Base-by-base conservation (phyloP, 2,888 invertebrate species). In the Frankliniella intonsa region DNA sequence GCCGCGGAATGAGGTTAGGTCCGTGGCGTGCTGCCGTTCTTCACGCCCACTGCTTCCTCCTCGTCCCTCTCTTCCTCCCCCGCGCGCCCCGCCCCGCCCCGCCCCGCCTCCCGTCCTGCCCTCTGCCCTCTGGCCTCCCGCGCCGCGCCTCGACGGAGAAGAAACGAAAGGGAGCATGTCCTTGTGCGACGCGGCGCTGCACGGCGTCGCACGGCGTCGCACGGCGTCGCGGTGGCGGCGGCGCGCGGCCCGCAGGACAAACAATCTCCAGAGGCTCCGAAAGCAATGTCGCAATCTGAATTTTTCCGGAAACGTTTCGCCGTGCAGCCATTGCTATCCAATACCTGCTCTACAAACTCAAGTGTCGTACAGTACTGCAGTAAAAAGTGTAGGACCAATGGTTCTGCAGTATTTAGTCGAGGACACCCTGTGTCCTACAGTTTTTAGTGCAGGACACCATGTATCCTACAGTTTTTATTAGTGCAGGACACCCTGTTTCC, bases 1-100 rank as follows among this genome's bases (percentile, higher is more conserved):
- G 55, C 55, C 55, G 55, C 62, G 25, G 69, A 76, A 76, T 76
- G 69, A 76, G 69, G 69, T 76, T 76, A 76, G 69, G 69, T 22
- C 69, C 22, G 62, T n/a, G 69, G 25, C 69, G 69, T 76, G 69
- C 25, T 22, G 62, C 69, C 69, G 69, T n/a, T 25, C 69, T 76
- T 76, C 69, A 76, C 69, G 69, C 69, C 69, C 69, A 22, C 69
- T 76, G 69, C 69, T 19, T 62, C 69, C 69, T 76, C 25, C 25
- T 25, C 69, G 22, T 11, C 69, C n/a, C 25, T 12, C 69, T 25
- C 12, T 12, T 9, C 69, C 69, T 76, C 8, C 25, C 9, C 69
- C 25, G 62, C 62, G 62, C 62, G 62, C 62, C 62, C 5, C 62
- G 14, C 55, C 55, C 3, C 55, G 55, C 55, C 7, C 7, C 55